Evolutionary conservation across 2,797 vertebrate species (phyloP), one percentile per base, ranked within the genome.

Genomic region (Bovichtus diacanthus): DNA sequence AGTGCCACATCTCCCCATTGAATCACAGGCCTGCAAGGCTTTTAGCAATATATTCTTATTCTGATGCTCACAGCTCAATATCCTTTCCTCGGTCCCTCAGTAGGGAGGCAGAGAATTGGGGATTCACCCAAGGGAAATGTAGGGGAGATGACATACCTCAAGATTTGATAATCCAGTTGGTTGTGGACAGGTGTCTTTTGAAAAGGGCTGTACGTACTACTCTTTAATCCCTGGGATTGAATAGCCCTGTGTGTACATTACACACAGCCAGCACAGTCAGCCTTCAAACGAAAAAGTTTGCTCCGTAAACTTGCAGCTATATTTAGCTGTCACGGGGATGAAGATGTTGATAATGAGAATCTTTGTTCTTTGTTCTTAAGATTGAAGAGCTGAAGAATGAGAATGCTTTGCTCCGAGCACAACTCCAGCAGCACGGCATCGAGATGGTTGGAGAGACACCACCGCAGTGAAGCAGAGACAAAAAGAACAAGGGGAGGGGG

Each of bases 311-410:
- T 77, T 51, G 6, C 27, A 74, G 70, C 60, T 83, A 53, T 75
- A 63, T 86, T 80, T 74, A 70, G 60, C 65, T 66, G 59, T 74
- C 66, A 76, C 36, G 1, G 47, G 67, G 61, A 82, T 68, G 65
- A 83, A 76, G 72, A 65, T 67, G 72, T 78, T 70, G 78, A 83
- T 83, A 61, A 75, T 74, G 49, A 74, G 64, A 70, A 34, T 66
- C 74, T 43, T n/a, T 78, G 21, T 8, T 36, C 65, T 84, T 76
- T 83, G 49, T 80, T 75, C 29, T 70, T n/a, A 19, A 98, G 97
- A 94, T 98, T 0, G 96, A 97, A 81, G 96, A 98, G 83, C 93
- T 97, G 89, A 97, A 97, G 93, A 97, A 95, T 0, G 96, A 97
- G 87, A 98, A 97, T 0, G 94, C 95, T 19, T 85, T 97, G 79